phyloP scores from a whole-genome alignment of 2,888 invertebrate species.

The Notocelia uddmanniana region DNA sequence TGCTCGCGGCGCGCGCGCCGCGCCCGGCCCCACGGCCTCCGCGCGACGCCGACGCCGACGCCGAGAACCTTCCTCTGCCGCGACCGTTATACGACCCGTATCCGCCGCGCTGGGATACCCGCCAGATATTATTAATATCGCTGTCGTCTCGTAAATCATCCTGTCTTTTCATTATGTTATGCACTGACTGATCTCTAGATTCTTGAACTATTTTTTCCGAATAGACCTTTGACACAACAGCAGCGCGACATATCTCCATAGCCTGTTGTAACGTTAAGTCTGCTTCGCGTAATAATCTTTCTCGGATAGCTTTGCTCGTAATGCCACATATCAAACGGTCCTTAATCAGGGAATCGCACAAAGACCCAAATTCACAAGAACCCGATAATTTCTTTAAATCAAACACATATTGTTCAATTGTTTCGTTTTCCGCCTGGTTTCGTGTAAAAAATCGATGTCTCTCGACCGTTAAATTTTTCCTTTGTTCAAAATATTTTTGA shows the following conservation, averaged over 20 bases:
- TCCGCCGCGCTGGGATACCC: not conserved
- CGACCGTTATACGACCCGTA: not conserved
- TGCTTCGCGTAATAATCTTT: constrained; percentile 23
- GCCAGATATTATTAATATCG: constrained; percentile 4
- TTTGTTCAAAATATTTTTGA: not conserved
- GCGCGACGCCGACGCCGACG: no score
- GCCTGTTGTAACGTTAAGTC: constrained; percentile 21
- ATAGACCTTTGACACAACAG: constrained; percentile 14
- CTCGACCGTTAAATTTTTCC: constrained; percentile 20
- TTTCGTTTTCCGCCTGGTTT: constrained; percentile 6
- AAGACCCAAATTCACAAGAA: constrained; percentile 24
- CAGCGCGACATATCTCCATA: constrained; percentile 18
- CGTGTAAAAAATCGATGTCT: constrained; percentile 21
- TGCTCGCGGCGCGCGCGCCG: not conserved
- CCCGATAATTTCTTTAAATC: no score
- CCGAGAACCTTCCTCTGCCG: not conserved
- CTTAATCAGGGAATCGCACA: constrained; percentile 13
- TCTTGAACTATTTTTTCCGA: constrained; percentile 11
- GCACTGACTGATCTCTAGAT: not conserved
- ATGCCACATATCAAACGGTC: constrained; percentile 20
- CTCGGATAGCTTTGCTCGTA: constrained; percentile 1
- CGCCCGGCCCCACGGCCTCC: not conserved
- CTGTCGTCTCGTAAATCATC: not conserved
- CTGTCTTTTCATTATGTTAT: not conserved
- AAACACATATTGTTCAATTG: constrained; percentile 25